Conservation (phyloP, 1,140 invertebrate genomes). For the Brachionus sp. region DNA sequence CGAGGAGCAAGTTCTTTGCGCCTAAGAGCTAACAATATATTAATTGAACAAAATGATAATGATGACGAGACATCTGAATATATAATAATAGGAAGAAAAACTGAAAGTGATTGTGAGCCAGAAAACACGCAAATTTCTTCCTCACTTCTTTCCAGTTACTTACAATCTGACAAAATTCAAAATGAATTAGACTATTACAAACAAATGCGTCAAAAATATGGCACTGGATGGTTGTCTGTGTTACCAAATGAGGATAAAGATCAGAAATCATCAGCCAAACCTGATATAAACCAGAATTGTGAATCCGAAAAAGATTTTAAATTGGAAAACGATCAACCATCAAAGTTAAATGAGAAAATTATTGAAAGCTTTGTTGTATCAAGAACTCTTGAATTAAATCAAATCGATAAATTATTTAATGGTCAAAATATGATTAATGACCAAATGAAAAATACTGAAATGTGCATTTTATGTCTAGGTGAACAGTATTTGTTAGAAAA, state of each 20-base stretch:
- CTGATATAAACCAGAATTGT: not conserved
- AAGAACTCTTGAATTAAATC: not conserved
- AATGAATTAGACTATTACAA: conserved; percentile 5
- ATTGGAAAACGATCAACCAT: not conserved
- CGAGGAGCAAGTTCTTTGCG: not conserved
- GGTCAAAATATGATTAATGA: not conserved
- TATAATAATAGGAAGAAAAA: not conserved
- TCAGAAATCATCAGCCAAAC: not conserved
- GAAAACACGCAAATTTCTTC: not conserved
- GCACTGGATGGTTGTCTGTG: not conserved
- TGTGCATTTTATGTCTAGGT: not conserved
- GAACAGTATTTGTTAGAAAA: conserved; percentile 19
- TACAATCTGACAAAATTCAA: not conserved
- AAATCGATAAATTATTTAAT: conserved; percentile 18
- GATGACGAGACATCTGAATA: not conserved
- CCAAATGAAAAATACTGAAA: not conserved
- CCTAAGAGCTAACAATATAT: conserved; percentile 2
- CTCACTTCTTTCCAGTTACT: not conserved
- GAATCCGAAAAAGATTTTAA: not conserved
- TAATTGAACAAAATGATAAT: not conserved
- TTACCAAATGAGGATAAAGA: conserved; percentile 7
- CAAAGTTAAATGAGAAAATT: not conserved
- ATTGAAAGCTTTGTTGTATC: not conserved
- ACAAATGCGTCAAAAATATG: conserved; percentile 24
- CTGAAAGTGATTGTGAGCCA: conserved; percentile 15